Conservation (phyloP, 2,113 vertebrate species). For the Lontra canadensis region DNA sequence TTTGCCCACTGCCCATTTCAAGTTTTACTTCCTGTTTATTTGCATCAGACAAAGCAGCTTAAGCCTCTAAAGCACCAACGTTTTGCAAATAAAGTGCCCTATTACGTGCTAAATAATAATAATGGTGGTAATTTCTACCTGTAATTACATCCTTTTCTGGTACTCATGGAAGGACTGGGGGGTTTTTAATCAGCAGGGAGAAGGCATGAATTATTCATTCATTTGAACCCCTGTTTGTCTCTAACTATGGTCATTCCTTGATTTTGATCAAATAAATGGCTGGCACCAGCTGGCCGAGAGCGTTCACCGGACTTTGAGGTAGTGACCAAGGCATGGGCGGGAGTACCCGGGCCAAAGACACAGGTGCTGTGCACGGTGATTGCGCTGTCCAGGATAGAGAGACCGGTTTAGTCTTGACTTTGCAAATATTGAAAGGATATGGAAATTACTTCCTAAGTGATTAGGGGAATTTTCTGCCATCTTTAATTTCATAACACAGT, state of each 20-base stretch:
- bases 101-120: conserved; percentile 55
- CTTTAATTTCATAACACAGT: conserved; percentile 61
- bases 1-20: conserved; percentile 38
- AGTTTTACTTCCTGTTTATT: conserved; percentile 63
- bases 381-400: background rate
- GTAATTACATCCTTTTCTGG: conserved; percentile 62
- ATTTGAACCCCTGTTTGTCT: conserved; percentile 53
- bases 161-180: conserved; percentile 37
- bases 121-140: conserved; percentile 47
- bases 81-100: conserved; percentile 55
- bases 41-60: conserved; percentile 61
- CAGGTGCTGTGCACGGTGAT: accelerated
- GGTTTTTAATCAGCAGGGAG: conserved; percentile 39
- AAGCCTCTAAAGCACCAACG: conserved; percentile 39
- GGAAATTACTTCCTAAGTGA: conserved; percentile 37
- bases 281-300: conserved; percentile 34
- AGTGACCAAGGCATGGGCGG: background rate
- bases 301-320: conserved; percentile 62
- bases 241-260: conserved; percentile 41
- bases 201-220: conserved; percentile 76
- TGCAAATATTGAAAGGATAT: conserved; percentile 14
- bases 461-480: background rate
- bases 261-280: conserved; percentile 73
- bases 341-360: no score
- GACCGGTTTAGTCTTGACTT: background rate